Base-by-base conservation (phyloP, 2,113 vertebrate species). In the Corythoichthys haematopterus region DNA sequence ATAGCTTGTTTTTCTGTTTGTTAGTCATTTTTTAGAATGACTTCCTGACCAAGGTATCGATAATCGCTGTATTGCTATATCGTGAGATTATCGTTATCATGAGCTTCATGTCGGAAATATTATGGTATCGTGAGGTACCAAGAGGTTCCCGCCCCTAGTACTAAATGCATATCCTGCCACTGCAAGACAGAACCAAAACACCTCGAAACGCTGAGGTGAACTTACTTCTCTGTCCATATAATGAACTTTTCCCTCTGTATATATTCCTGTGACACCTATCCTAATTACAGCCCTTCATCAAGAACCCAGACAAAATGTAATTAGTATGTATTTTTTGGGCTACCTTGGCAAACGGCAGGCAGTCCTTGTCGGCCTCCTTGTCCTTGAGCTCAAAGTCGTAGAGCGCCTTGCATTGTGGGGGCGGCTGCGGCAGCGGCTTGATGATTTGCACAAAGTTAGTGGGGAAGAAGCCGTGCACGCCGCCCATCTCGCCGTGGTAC, bases 301-400 rank as follows among this genome's bases (percentile, higher is more conserved):
- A 76, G 50, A 74, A 52, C 65, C 60, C 53, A 64, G 66, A 79
- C 60, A 66, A 52, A 55, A 59, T 71, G 75, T 80, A 70, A 79
- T 68, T 64, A 71, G 20, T 75, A 76, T 68, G 48, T 45, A 2
- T 65, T 16, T 12, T 78, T 91, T 43, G 8, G 8, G 20, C 6
- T 89, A 98, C 97, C 96, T 99, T 99, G 75, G 94, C 92, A 84
- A 99, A 99, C 0, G 97, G 96, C 62, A 99, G 93, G 87, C 97
- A 99, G 85, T 99, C 97, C 86, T 98, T 99, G 91, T 99, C 97
- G 0, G 96, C 96, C 92, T 99, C 97, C 86, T 97, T 98, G 89
- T 98, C 97, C 91, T 96, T 98, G 45, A 99, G 94, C 93, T 98
- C 96, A 75, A 99, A 99, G 91, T 99, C 97, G 73, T 99, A 99